Evolutionary conservation across 2,888 invertebrate genomes (phyloP).

Genomic region (Trisateles emortualis): DNA sequence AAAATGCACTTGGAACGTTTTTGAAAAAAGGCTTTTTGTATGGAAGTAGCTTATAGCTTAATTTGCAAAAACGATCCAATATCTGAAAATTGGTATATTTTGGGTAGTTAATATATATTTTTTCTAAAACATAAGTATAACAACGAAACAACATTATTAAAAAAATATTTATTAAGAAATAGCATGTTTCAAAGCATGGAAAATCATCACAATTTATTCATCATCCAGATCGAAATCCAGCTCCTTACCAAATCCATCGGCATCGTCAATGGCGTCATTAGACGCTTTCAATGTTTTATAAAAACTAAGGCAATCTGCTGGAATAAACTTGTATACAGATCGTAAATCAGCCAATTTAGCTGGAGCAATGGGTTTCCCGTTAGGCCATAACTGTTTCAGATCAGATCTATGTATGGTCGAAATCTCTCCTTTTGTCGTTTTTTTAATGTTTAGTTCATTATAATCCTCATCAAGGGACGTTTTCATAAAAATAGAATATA

Average conservation of each 20-base stretch:
- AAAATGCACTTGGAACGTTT: constrained; percentile 3
- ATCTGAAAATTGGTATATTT: background rate
- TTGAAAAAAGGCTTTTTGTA: constrained; percentile 2
- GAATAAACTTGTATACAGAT: constrained; percentile 26
- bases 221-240: constrained; percentile 2
- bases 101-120: background rate
- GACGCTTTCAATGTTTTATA: constrained; percentile 16
- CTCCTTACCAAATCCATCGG: constrained; percentile 19
- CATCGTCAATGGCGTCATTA: constrained; percentile 16
- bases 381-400: constrained; percentile 29
- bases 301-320: constrained; percentile 21
- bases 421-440: constrained; percentile 9
- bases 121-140: constrained; percentile 5
- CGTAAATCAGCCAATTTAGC: constrained; percentile 30
- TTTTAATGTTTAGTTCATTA: constrained; percentile 7
- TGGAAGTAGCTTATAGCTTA: background rate
- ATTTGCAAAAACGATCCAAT: background rate
- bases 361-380: constrained; percentile 32
- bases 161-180: constrained; percentile 10
- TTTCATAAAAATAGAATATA: constrained; percentile 9
- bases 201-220: constrained; percentile 16
- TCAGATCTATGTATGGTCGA: constrained; percentile 9
- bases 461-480: background rate
- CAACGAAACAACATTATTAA: constrained; percentile 7
- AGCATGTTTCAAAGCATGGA: constrained; percentile 10